phyloP scores from a whole-genome alignment of 2,888 invertebrate species.

The Autographa gamma region DNA sequence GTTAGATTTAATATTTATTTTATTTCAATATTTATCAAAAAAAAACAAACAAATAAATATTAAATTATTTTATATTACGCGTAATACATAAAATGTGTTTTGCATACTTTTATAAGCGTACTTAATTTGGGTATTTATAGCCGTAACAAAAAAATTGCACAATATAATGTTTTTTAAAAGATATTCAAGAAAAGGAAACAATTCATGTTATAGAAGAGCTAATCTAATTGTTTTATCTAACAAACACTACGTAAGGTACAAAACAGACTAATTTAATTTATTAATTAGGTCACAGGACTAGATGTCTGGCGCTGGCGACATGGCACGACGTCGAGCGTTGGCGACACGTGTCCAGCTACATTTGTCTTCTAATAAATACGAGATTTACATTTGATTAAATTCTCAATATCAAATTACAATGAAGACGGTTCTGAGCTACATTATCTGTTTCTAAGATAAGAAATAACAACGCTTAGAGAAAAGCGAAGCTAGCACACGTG shows the following conservation, averaged over 20 bases:
- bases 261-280: slow-evolving; percentile 6
- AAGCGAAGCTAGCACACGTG: not conserved
- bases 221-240: slow-evolving; percentile 4
- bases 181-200: not conserved
- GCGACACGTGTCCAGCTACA: not conserved
- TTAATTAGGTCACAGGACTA: not conserved
- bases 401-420: not conserved
- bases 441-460: not conserved
- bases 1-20: too few relatives aligned
- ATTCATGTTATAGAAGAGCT: not conserved
- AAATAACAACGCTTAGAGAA: not conserved
- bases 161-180: not conserved
- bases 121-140: too few relatives aligned
- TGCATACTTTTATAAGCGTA: too few relatives aligned
- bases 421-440: not conserved
- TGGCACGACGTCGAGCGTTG: not conserved
- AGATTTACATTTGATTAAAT: slow-evolving; percentile 4
- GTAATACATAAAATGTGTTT: too few relatives aligned
- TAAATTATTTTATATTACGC: too few relatives aligned
- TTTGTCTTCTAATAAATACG: slow-evolving; percentile 5
- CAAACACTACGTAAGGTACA: slow-evolving; percentile 2
- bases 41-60: too few relatives aligned
- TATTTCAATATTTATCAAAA: too few relatives aligned
- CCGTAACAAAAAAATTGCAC: too few relatives aligned
- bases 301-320: not conserved